Conservation (phyloP, 2,797 vertebrate species). For the Dromococcyx pavoninus region DNA sequence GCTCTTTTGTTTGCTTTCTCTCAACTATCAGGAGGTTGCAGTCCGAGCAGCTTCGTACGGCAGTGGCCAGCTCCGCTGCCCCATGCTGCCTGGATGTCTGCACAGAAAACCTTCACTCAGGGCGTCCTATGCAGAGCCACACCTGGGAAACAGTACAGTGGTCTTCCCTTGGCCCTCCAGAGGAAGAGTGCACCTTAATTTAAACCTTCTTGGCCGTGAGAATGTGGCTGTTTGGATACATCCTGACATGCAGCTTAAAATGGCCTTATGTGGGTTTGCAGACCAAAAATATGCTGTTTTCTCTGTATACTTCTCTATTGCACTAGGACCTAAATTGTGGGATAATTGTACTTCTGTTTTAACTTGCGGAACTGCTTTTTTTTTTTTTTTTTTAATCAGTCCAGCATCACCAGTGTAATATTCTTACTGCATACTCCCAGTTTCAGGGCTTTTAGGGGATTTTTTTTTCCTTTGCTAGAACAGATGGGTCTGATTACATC, state of each 20-base stretch:
- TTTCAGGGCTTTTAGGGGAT: neutral
- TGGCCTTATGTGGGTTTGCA: neutral
- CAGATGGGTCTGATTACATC: neutral
- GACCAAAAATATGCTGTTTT: neutral
- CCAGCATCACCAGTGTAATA: neutral
- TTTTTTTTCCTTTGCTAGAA: neutral
- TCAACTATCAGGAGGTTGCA: accelerated
- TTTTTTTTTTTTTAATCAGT: neutral
- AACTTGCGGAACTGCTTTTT: neutral
- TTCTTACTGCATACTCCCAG: neutral
- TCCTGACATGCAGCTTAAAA: neutral
- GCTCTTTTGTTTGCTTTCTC: neutral
- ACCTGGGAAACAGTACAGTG: neutral
- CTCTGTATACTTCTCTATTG: neutral
- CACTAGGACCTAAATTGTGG: neutral
- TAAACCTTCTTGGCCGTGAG: neutral
- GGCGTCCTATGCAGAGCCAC: neutral
- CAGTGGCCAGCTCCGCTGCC: neutral
- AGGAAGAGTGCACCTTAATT: neutral
- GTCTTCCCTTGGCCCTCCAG: accelerated
- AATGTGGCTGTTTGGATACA: neutral
- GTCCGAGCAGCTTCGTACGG: neutral
- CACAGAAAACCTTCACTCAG: neutral
- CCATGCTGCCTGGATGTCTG: accelerated
- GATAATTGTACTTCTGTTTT: neutral